These are phyloP conservation scores for Perodicticus potto DNA, from an alignment of 2,797 vertebrate genomes.

Conservation along the genomic window DNA sequence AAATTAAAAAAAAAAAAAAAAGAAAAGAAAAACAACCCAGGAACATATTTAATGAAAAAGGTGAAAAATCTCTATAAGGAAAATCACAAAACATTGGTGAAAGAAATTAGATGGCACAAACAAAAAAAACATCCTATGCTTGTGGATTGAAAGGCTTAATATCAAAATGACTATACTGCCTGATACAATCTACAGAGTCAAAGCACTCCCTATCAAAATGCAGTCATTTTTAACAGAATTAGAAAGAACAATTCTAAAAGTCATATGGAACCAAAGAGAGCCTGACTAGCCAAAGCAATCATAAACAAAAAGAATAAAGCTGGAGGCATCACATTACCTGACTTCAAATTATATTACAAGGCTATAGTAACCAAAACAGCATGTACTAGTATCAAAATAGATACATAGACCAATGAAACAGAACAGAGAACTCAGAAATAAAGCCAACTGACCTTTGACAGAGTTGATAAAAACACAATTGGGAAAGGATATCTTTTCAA, in stretches of 20 bases:
- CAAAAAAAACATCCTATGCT: not conserved
- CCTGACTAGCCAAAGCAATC: not conserved
- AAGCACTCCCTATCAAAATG: not conserved
- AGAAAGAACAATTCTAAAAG: not conserved
- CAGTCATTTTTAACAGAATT: not conserved
- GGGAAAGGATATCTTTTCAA: not conserved
- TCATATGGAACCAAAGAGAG: not conserved
- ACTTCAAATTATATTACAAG: not conserved
- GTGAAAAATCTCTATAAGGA: not conserved
- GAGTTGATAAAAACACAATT: not conserved
- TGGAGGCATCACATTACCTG: not conserved
- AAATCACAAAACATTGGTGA: not conserved
- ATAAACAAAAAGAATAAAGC: not conserved
- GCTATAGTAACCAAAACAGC: not conserved
- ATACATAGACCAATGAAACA: not conserved
- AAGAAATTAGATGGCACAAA: not conserved
- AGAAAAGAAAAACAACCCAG: too few relatives aligned
- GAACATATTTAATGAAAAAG: not conserved
- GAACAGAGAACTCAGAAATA: not conserved
- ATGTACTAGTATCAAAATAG: not conserved
- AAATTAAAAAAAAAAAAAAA: not conserved
- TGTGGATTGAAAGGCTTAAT: not conserved
- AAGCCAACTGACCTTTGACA: not conserved
- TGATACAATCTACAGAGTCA: not conserved
- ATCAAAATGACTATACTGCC: too few relatives aligned